A percentile compares a stretch with the other conserved stretches of the same genome.
phyloP scores from a whole-genome alignment of 2,113 vertebrate genomes.

The Cyphomyrus discorhynchus region DNA sequence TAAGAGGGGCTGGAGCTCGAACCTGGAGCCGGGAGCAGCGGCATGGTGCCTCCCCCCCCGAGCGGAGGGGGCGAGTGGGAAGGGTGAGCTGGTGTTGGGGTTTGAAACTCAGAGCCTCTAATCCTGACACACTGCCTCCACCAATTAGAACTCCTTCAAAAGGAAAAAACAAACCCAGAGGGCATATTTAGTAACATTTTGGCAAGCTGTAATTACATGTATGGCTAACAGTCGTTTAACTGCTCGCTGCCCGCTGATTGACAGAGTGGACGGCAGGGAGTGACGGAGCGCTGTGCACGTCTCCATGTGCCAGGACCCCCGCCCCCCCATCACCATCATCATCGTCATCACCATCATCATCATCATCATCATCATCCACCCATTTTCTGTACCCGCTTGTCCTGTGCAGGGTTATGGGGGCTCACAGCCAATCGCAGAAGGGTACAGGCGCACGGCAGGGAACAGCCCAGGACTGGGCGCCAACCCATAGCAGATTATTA shows the following conservation, averaged over 20 bases:
- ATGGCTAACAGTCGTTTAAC: constrained; percentile 70
- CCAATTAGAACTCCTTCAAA: constrained; percentile 70
- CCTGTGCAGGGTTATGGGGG: not conserved
- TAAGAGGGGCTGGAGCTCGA: not conserved
- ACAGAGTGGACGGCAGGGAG: constrained; percentile 36
- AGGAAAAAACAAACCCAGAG: constrained; percentile 70
- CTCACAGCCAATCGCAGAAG: not conserved
- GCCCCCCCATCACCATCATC: no score
- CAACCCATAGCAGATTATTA: not conserved
- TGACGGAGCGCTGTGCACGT: not conserved
- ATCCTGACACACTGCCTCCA: constrained; percentile 68
- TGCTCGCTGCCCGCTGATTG: constrained; percentile 66
- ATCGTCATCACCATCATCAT: not conserved
- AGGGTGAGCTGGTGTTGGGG: constrained; percentile 48
- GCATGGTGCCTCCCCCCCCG: not conserved
- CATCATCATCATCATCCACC: not conserved
- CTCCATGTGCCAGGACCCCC: not conserved
- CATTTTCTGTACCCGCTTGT: not conserved
- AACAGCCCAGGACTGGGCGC: not conserved
- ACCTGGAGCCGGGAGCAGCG: not conserved
- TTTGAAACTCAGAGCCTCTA: constrained; percentile 65
- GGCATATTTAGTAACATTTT: constrained; percentile 71
- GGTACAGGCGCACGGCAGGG: not conserved
- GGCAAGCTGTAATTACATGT: constrained; percentile 73
- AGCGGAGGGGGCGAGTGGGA: constrained; percentile 18